phyloP scores from a whole-genome alignment of 2,797 vertebrate species.

The Phataginus tetradactyla region DNA sequence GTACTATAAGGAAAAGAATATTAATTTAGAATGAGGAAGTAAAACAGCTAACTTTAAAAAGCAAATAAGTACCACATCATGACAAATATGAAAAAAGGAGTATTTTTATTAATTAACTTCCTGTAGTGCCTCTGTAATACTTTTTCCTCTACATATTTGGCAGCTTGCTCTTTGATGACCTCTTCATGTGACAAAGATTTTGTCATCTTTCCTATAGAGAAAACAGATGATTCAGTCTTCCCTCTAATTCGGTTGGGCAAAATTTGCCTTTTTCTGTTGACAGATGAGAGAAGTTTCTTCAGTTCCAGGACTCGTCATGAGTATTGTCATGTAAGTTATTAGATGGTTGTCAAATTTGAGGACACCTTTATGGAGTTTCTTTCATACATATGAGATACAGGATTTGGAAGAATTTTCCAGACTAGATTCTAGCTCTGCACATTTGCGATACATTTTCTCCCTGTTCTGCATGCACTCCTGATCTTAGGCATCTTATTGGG shows the following conservation, averaged over 20 bases:
- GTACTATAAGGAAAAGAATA: not conserved
- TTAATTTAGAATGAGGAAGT: constrained; percentile 13
- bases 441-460: not conserved
- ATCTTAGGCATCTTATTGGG: not conserved
- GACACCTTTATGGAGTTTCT: not conserved
- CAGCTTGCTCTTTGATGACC: not conserved
- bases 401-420: constrained; percentile 20
- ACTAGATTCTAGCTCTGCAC: not conserved
- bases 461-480: not conserved
- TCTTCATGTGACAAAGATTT: not conserved
- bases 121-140: not conserved
- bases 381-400: not conserved
- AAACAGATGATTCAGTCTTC: constrained; percentile 34
- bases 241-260: not conserved
- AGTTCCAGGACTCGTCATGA: constrained; percentile 18
- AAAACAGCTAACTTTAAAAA: not conserved
- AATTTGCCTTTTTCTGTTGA: not conserved
- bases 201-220: not conserved
- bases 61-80: not conserved
- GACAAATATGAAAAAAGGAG: not conserved
- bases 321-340: not conserved
- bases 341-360: not conserved
- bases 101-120: not conserved
- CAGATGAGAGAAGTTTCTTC: not conserved
- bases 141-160: not conserved